phyloP scores from a whole-genome alignment of 2,888 invertebrate species.

The Drosophila melanosoma region DNA sequence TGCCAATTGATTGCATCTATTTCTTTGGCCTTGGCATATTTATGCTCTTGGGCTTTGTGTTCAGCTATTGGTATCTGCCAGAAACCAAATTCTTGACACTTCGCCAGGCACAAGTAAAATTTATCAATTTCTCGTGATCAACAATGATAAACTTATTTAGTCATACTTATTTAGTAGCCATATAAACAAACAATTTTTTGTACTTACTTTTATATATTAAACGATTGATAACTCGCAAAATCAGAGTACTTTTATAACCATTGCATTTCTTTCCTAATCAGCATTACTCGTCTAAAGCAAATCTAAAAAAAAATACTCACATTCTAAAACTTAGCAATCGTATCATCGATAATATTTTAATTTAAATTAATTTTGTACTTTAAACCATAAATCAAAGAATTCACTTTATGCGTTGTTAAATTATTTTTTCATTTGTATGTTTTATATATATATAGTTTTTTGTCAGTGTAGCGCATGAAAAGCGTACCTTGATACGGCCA shows the following conservation, averaged over 20 bases:
- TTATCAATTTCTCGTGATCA: slow-evolving; percentile 53
- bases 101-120: slow-evolving; percentile 72
- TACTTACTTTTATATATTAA: slow-evolving; percentile 33
- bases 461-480: slow-evolving; percentile 11
- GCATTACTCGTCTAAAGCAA: background rate
- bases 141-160: slow-evolving; percentile 34
- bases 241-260: slow-evolving; percentile 15
- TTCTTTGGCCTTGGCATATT: slow-evolving; percentile 68
- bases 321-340: background rate
- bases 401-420: background rate
- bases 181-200: slow-evolving; percentile 19
- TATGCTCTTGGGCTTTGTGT: slow-evolving; percentile 55
- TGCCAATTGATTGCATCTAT: slow-evolving; percentile 38
- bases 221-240: slow-evolving; percentile 37
- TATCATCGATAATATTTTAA: background rate
- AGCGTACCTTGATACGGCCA: slow-evolving; percentile 5
- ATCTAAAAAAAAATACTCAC: background rate
- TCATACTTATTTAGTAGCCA: slow-evolving; percentile 11
- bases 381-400: background rate
- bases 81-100: slow-evolving; percentile 79
- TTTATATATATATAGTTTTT: background rate
- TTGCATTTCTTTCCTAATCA: slow-evolving; percentile 27
- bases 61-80: slow-evolving; percentile 73
- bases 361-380: background rate
- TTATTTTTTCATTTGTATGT: background rate